A percentile compares a stretch with the other conserved stretches of the same genome.
These are phyloP conservation scores for Octodon degus DNA, from an alignment of 2,113 vertebrate genomes.

Conservation along the genomic window DNA sequence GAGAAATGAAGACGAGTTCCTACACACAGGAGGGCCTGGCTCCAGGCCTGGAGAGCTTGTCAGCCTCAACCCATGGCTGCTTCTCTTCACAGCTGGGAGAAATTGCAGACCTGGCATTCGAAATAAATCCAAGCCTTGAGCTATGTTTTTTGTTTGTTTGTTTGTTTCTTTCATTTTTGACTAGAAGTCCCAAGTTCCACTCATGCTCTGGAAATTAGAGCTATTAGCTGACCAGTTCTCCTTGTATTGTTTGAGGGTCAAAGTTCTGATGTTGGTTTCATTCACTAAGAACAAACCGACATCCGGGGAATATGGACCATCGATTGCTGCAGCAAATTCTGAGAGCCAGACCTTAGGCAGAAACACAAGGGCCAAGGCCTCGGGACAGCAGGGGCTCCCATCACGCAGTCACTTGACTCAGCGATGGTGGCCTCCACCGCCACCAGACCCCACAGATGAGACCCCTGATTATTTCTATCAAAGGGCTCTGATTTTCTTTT, in stretches of 20 bases:
- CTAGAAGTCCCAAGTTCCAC: not conserved
- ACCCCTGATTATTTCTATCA: not conserved
- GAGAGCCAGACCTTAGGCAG: not conserved
- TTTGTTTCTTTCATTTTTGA: not conserved
- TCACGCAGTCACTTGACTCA: no score
- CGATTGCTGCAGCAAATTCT: not conserved
- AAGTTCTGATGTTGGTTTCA: not conserved
- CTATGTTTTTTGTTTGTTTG: not conserved
- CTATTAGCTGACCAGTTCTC: not conserved
- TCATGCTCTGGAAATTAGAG: not conserved
- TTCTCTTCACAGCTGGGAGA: not conserved
- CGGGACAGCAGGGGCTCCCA: rapidly evolving
- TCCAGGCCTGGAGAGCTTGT: not conserved
- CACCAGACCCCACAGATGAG: not conserved
- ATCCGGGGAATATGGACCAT: not conserved
- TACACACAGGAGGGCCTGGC: rapidly evolving
- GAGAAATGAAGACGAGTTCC: not conserved
- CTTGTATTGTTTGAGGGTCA: not conserved
- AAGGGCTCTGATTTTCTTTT: not conserved
- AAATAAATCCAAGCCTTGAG: not conserved
- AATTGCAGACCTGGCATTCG: no score
- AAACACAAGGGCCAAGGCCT: rapidly evolving
- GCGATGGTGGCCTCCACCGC: rapidly evolving
- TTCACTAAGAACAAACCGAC: not conserved
- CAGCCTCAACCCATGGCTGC: not conserved